Evolutionary conservation across 2,888 invertebrate genomes (phyloP).

Genomic region (Rutpela maculata): DNA sequence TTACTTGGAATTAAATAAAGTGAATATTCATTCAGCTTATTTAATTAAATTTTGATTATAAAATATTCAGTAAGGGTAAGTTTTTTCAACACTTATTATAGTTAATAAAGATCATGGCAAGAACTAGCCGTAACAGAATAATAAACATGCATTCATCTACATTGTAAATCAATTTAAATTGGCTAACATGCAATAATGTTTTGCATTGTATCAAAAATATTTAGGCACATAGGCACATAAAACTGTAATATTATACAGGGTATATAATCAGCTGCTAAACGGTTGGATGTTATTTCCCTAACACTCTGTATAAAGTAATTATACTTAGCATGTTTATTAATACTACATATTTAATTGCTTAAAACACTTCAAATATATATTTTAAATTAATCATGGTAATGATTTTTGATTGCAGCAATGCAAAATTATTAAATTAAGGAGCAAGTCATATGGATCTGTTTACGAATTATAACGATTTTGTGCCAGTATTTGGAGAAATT

Average conservation of each 20-base stretch:
- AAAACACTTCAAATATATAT: not conserved
- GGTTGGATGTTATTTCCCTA: too few relatives aligned
- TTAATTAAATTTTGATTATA: too few relatives aligned
- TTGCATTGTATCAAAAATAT: not conserved
- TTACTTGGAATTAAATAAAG: too few relatives aligned
- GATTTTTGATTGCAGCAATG: not conserved
- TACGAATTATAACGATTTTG: not conserved
- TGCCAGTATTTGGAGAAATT: too few relatives aligned
- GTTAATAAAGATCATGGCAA: not conserved
- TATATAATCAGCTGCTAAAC: too few relatives aligned
- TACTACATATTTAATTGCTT: not conserved
- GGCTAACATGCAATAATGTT: not conserved
- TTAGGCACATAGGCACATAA: too few relatives aligned
- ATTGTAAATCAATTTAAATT: not conserved
- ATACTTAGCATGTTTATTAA: too few relatives aligned
- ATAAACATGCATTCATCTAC: not conserved
- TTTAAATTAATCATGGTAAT: not conserved
- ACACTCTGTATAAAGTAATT: too few relatives aligned
- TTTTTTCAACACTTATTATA: too few relatives aligned
- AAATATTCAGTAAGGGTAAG: too few relatives aligned
- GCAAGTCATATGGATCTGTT: not conserved
- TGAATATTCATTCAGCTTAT: too few relatives aligned
- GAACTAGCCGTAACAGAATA: not conserved
- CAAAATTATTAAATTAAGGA: not conserved
- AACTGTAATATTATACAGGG: too few relatives aligned